Percentiles rank a stretch among this genome's conserved stretches.
Conservation (phyloP, 2,113 vertebrate species). For the Bubo blakistoni region DNA sequence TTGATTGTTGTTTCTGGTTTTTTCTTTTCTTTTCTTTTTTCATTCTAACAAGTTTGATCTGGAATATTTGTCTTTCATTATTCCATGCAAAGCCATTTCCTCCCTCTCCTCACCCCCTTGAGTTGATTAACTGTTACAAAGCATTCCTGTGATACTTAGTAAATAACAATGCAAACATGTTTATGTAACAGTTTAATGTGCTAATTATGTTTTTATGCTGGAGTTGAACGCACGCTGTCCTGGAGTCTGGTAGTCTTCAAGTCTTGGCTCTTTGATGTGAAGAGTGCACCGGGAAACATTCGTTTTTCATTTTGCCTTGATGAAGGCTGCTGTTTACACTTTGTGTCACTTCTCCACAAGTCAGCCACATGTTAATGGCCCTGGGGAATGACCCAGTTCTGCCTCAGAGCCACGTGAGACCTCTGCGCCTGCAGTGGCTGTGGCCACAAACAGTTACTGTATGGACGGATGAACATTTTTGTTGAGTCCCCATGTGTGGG, state of each 20-base stretch:
- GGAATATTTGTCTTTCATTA: slow-evolving; percentile 40
- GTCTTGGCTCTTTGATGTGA: slow-evolving; percentile 39
- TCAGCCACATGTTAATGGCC: neutral
- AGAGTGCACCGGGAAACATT: neutral
- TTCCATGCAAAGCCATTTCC: slow-evolving; percentile 35
- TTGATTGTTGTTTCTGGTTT: neutral
- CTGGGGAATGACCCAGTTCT: neutral
- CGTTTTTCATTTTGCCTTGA: neutral
- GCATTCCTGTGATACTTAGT: slow-evolving; percentile 43
- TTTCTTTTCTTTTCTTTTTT: neutral
- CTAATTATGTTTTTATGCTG: slow-evolving; percentile 35
- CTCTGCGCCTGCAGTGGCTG: no score
- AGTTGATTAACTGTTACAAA: slow-evolving; percentile 66
- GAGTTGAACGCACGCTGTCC: neutral
- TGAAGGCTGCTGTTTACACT: slow-evolving; percentile 5
- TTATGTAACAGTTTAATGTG: slow-evolving; percentile 44
- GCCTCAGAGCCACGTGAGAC: fast-evolving
- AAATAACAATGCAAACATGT: slow-evolving; percentile 65
- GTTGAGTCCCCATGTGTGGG: fast-evolving
- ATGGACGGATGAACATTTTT: neutral
- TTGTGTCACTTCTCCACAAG: neutral
- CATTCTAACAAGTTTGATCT: neutral
- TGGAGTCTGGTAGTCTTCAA: slow-evolving; percentile 34
- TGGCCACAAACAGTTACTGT: neutral
- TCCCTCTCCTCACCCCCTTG: slow-evolving; percentile 7